A percentile compares a stretch with the other conserved stretches of the same genome.
Evolutionary conservation across 2,797 vertebrate species (phyloP).

Genomic region (Echiichthys vipera): DNA sequence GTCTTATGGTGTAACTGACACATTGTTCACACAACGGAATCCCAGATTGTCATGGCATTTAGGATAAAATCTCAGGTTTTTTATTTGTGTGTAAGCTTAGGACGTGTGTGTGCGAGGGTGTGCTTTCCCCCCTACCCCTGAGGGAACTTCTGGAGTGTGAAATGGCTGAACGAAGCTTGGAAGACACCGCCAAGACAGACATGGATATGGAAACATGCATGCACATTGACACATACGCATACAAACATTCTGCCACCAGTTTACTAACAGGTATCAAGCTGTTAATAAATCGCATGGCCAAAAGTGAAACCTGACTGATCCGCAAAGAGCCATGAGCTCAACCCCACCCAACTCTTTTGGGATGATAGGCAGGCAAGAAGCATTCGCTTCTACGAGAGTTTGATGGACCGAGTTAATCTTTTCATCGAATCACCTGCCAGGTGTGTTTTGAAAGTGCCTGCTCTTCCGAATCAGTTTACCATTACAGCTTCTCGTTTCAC

Average conservation of each 20-base stretch:
- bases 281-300: background rate
- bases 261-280: background rate
- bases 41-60: slow-evolving; percentile 14
- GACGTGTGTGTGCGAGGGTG: slow-evolving; percentile 15
- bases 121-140: background rate
- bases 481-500: no score
- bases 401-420: no score
- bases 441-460: no score
- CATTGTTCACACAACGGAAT: slow-evolving; percentile 26
- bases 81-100: slow-evolving; percentile 23
- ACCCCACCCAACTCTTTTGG: background rate
- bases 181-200: slow-evolving; percentile 23
- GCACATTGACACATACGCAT: background rate
- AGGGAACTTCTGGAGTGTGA: slow-evolving; percentile 50
- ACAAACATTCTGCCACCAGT: background rate
- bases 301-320: background rate
- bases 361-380: no score
- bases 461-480: no score
- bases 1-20: slow-evolving; percentile 28
- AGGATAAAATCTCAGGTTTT: slow-evolving; percentile 35
- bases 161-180: slow-evolving; percentile 40
- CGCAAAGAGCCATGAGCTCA: background rate
- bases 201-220: slow-evolving; percentile 11
- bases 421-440: no score
- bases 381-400: no score